phyloP scores from a whole-genome alignment of 2,113 vertebrate species.

The Todiramphus saurophagus region DNA sequence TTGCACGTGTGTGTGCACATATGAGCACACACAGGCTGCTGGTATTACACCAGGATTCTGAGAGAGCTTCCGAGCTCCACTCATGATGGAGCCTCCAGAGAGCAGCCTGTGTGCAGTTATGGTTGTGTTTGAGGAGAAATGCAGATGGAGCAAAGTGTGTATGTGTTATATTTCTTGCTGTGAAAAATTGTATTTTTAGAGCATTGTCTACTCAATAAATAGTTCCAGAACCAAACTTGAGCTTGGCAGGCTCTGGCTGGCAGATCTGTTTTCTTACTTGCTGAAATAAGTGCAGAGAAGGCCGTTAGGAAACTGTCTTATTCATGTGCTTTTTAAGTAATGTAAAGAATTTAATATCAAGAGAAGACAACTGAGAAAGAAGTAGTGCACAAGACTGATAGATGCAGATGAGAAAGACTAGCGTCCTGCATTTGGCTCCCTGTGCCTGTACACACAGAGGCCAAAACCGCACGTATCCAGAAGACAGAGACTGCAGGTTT shows the following conservation, averaged over 20 bases:
- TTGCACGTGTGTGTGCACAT: not conserved
- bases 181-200: constrained; percentile 14
- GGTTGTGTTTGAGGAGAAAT: not conserved
- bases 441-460: not conserved
- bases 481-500: not conserved
- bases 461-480: not conserved
- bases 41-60: not conserved
- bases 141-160: not conserved
- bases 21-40: not conserved
- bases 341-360: not conserved
- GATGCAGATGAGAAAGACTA: not conserved
- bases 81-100: not conserved
- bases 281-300: constrained; percentile 7
- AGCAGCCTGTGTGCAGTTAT: not conserved
- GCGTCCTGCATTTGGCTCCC: not conserved
- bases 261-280: constrained; percentile 51
- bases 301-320: not conserved
- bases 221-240: constrained; percentile 25
- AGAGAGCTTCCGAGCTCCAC: not conserved
- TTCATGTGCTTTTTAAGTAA: not conserved
- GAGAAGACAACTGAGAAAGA: not conserved
- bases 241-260: constrained; percentile 37
- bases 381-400: not conserved
- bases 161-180: not conserved
- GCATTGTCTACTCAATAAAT: constrained; percentile 13